Base-by-base conservation (phyloP, 2,888 invertebrate species). In the Achlya flavicornis region DNA sequence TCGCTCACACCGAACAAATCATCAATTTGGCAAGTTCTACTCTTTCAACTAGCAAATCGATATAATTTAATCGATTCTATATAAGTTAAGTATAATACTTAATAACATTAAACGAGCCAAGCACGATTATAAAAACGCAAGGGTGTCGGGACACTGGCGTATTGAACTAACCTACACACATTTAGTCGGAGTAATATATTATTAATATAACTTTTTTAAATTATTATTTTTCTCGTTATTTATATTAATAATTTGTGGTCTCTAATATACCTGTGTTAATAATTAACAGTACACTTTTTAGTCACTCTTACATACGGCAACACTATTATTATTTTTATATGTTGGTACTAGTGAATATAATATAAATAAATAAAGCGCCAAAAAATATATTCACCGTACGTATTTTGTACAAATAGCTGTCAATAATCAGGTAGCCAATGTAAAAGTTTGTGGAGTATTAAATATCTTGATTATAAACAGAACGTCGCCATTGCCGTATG, bases 1-100 rank as follows among this genome's bases (percentile, higher is more conserved):
- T 83, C 88, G 85, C 87, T 86, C 91, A 88, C 91, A 91, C 89
- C 88, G 84, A 81, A 75, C 70, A 76, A 70, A 71, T 64, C 63
- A 66, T 61, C 57, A 63, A 81, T 89, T 91, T 90, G 90, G 91
- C 91, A 89, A 90, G 88, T 88, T 76, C 71, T 71, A 75, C 70
- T 66, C 67, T 59, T 62, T 78, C 53, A 53, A 53, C 53, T 74
- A 79, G 79, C 77, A 76, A 73, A 72, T 46, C 16, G 32, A 32
- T 59, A n/a, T 59, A 65, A 26, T 53, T 60, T 53, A 65, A 16
- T 59, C 58, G 58, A 66, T 65, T 33, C 66, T 62, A 70, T 66
- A 63, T 41, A 53, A 43, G 68, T 61, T 58, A 76, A 66, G 72
- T 71, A 53, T 77, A 75, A 80, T 80, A 80, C 77, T 80, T 76